Evolutionary conservation across 64 coral and sea anemone genomes (phyloP).

Genomic region (Pocillopora verrucosa): DNA sequence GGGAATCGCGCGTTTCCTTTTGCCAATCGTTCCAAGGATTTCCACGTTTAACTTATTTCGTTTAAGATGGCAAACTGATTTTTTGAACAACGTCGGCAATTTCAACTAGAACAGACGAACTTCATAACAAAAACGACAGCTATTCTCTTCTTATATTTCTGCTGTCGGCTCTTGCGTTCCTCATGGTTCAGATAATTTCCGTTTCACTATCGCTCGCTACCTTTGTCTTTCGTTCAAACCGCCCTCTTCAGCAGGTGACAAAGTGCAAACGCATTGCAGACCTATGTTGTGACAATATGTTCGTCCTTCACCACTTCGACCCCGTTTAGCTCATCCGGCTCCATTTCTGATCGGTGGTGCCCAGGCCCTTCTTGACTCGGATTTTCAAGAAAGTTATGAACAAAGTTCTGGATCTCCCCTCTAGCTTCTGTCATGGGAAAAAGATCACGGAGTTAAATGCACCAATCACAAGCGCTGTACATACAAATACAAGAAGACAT

Average conservation of each 20-base stretch:
- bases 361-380: slow-evolving; percentile 29
- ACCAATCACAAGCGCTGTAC: no score
- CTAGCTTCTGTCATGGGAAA: slow-evolving; percentile 64
- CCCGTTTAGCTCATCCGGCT: slow-evolving; percentile 18
- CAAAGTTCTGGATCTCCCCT: slow-evolving; percentile 84
- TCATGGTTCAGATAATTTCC: background rate
- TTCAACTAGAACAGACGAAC: no score
- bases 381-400: slow-evolving; percentile 91
- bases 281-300: slow-evolving; percentile 16
- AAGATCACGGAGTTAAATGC: background rate
- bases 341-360: slow-evolving; percentile 44
- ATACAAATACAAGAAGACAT: no score
- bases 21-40: background rate
- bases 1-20: background rate
- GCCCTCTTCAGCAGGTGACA: background rate
- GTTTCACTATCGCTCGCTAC: background rate
- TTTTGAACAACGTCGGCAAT: no score
- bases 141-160: background rate
- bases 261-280: slow-evolving; percentile 1
- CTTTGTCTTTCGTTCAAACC: background rate
- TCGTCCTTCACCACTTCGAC: slow-evolving; percentile 51
- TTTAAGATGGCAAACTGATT: no score
- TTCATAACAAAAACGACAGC: no score
- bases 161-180: background rate
- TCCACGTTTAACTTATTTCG: background rate